Percentiles rank a stretch among this genome's conserved stretches.
Evolutionary conservation across 92 coral and sea anemone species (phyloP).

Genomic region (Meandrina meandrites): DNA sequence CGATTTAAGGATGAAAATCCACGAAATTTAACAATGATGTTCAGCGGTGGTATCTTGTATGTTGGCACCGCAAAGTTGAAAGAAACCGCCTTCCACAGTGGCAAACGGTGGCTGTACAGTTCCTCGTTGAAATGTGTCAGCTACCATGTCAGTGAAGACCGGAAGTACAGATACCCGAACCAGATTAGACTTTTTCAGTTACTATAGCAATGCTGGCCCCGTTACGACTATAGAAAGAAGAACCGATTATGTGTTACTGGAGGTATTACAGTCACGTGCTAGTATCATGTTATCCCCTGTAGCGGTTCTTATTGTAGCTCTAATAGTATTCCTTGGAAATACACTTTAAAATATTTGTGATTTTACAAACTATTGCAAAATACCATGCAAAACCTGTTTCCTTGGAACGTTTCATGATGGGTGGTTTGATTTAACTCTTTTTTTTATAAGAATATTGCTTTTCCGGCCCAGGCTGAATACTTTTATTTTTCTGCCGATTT

Average conservation of each 20-base stretch:
- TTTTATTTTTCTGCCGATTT: too few relatives aligned
- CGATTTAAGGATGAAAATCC: slow-evolving; percentile 28
- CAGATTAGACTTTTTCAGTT: slow-evolving; percentile 8
- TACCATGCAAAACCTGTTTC: too few relatives aligned
- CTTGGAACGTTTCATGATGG: too few relatives aligned
- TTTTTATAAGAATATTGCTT: too few relatives aligned
- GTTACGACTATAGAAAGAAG: slow-evolving; percentile 14
- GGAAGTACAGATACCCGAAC: neutral
- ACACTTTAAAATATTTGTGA: too few relatives aligned
- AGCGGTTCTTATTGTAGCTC: neutral
- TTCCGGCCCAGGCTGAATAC: too few relatives aligned
- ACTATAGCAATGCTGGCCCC: slow-evolving; percentile 19
- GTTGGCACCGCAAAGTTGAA: slow-evolving; percentile 16
- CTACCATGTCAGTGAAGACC: slow-evolving; percentile 5
- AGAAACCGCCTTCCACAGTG: slow-evolving; percentile 13
- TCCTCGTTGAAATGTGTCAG: slow-evolving; percentile 23
- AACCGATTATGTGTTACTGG: slow-evolving; percentile 4
- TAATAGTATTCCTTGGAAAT: neutral
- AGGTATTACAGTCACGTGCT: neutral
- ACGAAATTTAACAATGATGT: slow-evolving; percentile 29
- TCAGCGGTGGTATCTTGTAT: slow-evolving; percentile 7
- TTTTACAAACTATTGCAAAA: too few relatives aligned
- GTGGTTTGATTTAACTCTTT: too few relatives aligned
- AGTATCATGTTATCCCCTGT: neutral
- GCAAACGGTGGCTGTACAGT: neutral